These are phyloP conservation scores for Periplaneta americana DNA, from an alignment of 1,140 invertebrate species.

Conservation along the genomic window DNA sequence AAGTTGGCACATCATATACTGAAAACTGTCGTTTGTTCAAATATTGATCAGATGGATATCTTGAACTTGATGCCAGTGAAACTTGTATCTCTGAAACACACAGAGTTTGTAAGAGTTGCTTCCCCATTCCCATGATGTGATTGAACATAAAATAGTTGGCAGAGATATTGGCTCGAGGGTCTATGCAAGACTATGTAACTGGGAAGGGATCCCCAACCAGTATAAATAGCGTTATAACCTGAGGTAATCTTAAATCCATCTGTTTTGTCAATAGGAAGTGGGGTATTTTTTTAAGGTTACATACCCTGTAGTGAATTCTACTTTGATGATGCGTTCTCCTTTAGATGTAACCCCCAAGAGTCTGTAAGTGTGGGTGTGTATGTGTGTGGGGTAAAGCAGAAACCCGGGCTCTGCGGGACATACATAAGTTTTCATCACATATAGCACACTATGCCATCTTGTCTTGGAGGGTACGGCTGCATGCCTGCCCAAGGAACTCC, in stretches of 20 bases:
- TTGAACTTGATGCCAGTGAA: too few relatives aligned
- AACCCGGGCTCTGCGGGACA: neutral
- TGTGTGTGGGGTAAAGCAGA: neutral
- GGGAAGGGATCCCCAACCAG: neutral
- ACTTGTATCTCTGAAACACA: too few relatives aligned
- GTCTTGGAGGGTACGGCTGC: too few relatives aligned
- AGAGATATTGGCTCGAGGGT: neutral
- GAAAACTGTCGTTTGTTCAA: too few relatives aligned
- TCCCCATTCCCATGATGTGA: neutral
- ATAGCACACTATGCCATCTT: neutral
- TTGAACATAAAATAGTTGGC: neutral
- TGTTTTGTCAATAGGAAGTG: neutral
- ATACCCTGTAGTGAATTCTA: neutral
- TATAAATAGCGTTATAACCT: neutral
- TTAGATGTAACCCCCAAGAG: neutral
- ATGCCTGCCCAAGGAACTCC: too few relatives aligned
- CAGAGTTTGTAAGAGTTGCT: too few relatives aligned
- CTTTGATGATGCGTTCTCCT: neutral
- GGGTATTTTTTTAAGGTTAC: neutral
- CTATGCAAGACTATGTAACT: neutral
- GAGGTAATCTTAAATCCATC: neutral
- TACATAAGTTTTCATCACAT: neutral
- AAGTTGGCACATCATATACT: too few relatives aligned
- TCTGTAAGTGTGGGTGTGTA: neutral
- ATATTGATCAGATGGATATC: too few relatives aligned